Evolutionary conservation across 2,113 vertebrate genomes (phyloP).

Genomic region (Mormyrus iriodes): DNA sequence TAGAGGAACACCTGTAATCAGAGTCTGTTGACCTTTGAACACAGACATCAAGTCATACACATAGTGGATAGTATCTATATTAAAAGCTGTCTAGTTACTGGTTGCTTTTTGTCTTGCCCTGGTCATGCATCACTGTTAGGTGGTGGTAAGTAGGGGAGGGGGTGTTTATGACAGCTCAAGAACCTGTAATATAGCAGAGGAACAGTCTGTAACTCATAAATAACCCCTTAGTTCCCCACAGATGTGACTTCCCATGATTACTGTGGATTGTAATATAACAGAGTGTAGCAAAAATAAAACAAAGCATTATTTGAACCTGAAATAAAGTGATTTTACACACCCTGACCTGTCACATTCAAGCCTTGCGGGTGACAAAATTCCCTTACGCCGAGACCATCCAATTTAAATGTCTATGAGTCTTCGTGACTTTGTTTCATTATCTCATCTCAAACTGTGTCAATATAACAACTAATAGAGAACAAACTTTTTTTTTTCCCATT

Average conservation of each 20-base stretch:
- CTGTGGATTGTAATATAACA: conserved; percentile 5
- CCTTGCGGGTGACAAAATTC: background rate
- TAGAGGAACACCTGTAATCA: background rate
- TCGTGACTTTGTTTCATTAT: background rate
- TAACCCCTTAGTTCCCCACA: background rate
- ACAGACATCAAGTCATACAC: background rate
- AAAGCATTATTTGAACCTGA: conserved; percentile 7
- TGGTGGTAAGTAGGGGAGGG: background rate
- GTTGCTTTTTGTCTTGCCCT: background rate
- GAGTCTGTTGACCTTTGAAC: background rate
- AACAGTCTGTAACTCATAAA: background rate
- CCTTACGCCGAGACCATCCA: background rate
- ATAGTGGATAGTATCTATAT: background rate
- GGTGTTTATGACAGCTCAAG: background rate
- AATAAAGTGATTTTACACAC: background rate
- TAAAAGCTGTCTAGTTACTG: background rate
- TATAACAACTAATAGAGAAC: background rate
- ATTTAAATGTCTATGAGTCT: background rate
- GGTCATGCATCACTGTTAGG: background rate
- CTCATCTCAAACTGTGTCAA: background rate
- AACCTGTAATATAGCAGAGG: background rate
- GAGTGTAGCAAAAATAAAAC: too few relatives aligned
- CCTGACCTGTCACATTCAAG: background rate
- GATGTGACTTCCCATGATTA: conserved; percentile 21
- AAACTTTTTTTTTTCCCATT: background rate